These are phyloP conservation scores for Mus minutoides DNA, from an alignment of 2,797 vertebrate genomes.

Conservation along the genomic window DNA sequence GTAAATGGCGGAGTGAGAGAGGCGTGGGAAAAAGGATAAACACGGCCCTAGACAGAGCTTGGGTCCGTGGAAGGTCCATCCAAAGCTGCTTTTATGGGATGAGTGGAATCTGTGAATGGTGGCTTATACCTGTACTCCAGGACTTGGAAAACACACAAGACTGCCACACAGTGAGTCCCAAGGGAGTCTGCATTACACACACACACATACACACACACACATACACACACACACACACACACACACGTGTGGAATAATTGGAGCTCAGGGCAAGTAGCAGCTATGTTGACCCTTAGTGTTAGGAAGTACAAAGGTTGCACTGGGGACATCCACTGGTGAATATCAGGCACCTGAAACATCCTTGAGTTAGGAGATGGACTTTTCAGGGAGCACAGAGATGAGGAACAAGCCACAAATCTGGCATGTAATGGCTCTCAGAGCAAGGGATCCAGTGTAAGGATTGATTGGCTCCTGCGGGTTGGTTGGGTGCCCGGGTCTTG, in stretches of 20 bases:
- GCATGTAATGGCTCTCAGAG: no score
- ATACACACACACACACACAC: not conserved
- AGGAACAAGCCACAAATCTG: not conserved
- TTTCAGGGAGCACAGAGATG: not conserved
- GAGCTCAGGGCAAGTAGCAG: not conserved
- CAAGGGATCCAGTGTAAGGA: not conserved
- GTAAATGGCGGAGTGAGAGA: not conserved
- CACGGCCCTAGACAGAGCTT: not conserved
- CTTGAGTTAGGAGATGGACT: not conserved
- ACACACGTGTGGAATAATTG: not conserved
- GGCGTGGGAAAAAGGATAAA: not conserved
- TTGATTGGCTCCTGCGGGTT: not conserved
- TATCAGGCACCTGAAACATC: not conserved
- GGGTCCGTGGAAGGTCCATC: not conserved
- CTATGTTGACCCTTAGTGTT: not conserved
- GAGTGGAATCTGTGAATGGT: not conserved
- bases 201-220: not conserved
- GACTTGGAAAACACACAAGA: not conserved
- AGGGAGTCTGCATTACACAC: not conserved
- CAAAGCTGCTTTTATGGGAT: not conserved
- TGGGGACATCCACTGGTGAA: not conserved
- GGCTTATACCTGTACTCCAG: not conserved
- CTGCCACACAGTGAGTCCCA: not conserved
- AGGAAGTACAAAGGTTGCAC: not conserved
- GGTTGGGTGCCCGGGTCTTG: not conserved